Evolutionary conservation across 35 echinoderm and acorn worm species (phyloP), one percentile per base, ranked within the genome.

Genomic region (Holothuria glaberrima): DNA sequence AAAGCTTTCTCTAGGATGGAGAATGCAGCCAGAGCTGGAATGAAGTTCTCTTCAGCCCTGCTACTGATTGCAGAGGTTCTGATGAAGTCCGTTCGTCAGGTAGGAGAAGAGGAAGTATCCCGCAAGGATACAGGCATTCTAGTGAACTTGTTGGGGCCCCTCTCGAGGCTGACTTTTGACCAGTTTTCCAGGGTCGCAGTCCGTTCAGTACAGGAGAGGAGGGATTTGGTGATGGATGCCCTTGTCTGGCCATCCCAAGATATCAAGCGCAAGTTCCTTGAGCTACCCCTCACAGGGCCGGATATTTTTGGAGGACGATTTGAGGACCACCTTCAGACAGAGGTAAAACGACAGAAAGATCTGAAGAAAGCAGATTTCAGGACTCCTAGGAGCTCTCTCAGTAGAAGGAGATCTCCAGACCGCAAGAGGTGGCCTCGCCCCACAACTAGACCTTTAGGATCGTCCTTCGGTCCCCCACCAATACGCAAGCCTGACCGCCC

Each of bases 51-150:
- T 27, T 69, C 66, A 6, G 66, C 66, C 6, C 25, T 69, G 31
- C 2, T 69, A 69, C 66, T 69, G 66, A 69, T 69, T 69, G 66
- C 66, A 69, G 66, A 69, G 31, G 31, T 69, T 9, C 66, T 69
- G 21, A 26, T 22, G 0, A 69, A 69, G 21, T 69, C 66, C 25
- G 25, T 69, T 69, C 66, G 66, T 69, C 66, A 69, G 66, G 24
- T 69, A 0, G 66, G 66, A 69, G 66, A 33, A 22, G 66, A 69
- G 17, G 66, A 69, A 69, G 66, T 69, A 33, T 69, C 66, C 16
- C 66, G 25, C 66, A 69, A 69, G 66, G 66, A 69, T 69, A 69
- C 66, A 9, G 31, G 16, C 24, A 69, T 27, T 27, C 25, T 69
- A 17, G 66, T 69, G 5, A 69, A 69, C 17, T 69, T 69, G 66